Percentiles rank a stretch among this genome's conserved stretches.
Conservation (phyloP, 1,140 invertebrate genomes). For the Caenorhabditis remanei region DNA sequence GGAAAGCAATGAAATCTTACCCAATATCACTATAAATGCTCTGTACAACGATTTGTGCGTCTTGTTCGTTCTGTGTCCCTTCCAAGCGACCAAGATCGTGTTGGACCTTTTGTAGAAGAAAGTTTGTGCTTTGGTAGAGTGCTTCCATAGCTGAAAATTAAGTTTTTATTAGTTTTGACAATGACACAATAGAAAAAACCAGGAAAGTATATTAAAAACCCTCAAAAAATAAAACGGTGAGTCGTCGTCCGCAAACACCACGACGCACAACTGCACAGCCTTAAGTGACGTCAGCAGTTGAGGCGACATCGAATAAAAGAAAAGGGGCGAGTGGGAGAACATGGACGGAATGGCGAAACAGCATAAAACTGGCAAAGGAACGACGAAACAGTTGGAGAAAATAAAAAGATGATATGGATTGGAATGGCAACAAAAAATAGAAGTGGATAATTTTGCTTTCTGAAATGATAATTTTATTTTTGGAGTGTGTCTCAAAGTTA, state of each 20-base stretch:
- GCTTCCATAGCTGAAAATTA: constrained; percentile 62
- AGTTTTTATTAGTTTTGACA: constrained; percentile 34
- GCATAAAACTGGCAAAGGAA: not conserved
- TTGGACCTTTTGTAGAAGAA: constrained; percentile 69
- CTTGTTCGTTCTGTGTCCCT: constrained; percentile 69
- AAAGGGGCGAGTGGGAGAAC: not conserved
- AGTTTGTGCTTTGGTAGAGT: constrained; percentile 73
- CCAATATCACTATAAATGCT: constrained; percentile 67
- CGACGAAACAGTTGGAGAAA: not conserved
- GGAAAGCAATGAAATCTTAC: constrained; percentile 60
- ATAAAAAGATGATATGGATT: not conserved
- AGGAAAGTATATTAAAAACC: not conserved
- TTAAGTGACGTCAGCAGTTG: not conserved
- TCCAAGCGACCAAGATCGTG: constrained; percentile 69
- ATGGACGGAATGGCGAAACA: not conserved
- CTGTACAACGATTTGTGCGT: constrained; percentile 72
- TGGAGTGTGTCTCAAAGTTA: too few species aligned
- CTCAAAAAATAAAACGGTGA: not conserved
- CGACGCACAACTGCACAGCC: constrained; percentile 6
- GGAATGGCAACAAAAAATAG: not conserved
- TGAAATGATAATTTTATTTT: too few species aligned
- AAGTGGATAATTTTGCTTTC: not conserved
- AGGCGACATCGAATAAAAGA: not conserved
- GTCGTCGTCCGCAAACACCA: constrained; percentile 46
- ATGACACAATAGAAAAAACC: not conserved